Base-by-base conservation (phyloP, 2,797 vertebrate genomes). In the Enteromius trimaculatus region DNA sequence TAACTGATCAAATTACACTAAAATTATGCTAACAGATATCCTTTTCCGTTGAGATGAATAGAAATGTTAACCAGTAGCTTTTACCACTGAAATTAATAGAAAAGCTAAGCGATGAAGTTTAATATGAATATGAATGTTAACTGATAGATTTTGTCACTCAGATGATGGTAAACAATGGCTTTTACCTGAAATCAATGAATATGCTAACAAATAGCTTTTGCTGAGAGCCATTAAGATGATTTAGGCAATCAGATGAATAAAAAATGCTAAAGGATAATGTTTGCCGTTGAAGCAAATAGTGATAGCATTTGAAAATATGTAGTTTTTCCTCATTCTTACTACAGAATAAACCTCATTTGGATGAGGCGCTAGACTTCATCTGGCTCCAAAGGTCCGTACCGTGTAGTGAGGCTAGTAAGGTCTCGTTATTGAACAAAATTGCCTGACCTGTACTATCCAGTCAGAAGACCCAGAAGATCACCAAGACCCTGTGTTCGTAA, bases 401-500 rank as follows among this genome's bases (percentile, higher is more conserved):
- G 0, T 65, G 37, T 29, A 21, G 11, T 14, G 23, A 70, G 44
- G 17, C 62, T 14, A 65, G 26, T 62, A 44, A 79, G 71, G 49
- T 69, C 71, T 83, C 81, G 77, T 83, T 80, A 86, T 55, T 64
- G 55, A 77, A 69, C 71, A 74, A 83, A 53, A 71, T 53, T 78
- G 51, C 34, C 51, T 19, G 19, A 62, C 51, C 76, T 77, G 39
- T 69, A 31, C 64, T 55, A 42, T 26, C 29, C 72, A 60, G 64
- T 47, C 62, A 29, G n/a, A 19, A 79, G 76, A 53, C 70, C 49
- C 76, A 66, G 51, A 69, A 60, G 23, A 83, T 75, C 70, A n/a
- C 17, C 55, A 44, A 42, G 34, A 34, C 26, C 79, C 42, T 53
- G 77, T 55, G 39, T 83, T 70, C 1, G 17, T 69, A 65, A 77